phyloP scores from a whole-genome alignment of 2,888 invertebrate species.

The Ophion obscuratus region DNA sequence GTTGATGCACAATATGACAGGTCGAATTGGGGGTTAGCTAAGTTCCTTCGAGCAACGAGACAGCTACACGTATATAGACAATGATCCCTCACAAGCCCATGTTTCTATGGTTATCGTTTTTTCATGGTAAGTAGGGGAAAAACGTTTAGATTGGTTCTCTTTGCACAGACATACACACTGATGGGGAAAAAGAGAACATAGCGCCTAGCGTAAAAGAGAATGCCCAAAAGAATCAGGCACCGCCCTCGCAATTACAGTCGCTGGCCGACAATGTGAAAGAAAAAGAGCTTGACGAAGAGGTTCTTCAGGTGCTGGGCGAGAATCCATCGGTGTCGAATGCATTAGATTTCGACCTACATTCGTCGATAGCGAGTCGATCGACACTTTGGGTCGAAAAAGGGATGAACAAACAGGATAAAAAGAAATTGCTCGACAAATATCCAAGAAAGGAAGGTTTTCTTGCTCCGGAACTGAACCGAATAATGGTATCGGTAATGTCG shows the following conservation, averaged over 20 bases:
- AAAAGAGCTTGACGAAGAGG: conserved; percentile 36
- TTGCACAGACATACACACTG: conserved; percentile 4
- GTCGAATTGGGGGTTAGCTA: too few species aligned
- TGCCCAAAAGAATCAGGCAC: too few species aligned
- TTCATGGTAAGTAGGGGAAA: conserved; percentile 1
- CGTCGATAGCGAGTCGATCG: conserved; percentile 41
- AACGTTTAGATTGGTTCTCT: not conserved
- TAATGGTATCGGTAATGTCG: too few species aligned
- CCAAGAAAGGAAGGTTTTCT: conserved; percentile 34
- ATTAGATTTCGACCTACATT: conserved; percentile 21
- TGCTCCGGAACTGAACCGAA: conserved; percentile 41
- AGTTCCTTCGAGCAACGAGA: too few species aligned
- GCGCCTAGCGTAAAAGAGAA: not conserved
- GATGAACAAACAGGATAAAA: conserved; percentile 36
- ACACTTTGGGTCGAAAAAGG: conserved; percentile 41
- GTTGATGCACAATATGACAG: too few species aligned
- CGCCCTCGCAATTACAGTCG: not conserved
- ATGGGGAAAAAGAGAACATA: conserved; percentile 28
- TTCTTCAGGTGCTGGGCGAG: conserved; percentile 43
- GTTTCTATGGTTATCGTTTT: not conserved
- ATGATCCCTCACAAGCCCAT: too few species aligned
- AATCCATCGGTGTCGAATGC: conserved; percentile 40
- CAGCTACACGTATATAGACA: too few species aligned
- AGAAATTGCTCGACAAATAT: conserved; percentile 44
- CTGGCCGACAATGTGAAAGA: not conserved